phyloP scores from a whole-genome alignment of 2,888 invertebrate genomes.

The Rhamnusium bicolor region DNA sequence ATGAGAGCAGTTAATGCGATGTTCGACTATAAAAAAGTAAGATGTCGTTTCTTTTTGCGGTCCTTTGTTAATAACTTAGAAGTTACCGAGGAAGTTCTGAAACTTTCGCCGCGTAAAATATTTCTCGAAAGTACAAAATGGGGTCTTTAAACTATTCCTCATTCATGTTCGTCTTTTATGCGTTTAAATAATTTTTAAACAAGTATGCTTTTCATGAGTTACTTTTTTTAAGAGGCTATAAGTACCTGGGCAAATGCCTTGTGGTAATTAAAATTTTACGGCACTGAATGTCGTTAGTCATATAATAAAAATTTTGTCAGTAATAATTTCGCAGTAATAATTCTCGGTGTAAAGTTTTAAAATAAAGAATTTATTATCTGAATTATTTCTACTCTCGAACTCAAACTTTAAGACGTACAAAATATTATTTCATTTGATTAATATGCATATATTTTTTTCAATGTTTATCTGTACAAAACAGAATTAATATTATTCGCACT shows the following conservation, averaged over 20 bases:
- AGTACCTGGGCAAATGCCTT: conserved; percentile 1
- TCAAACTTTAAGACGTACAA: too few species aligned
- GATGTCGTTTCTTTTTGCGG: conserved; percentile 24
- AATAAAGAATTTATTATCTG: conserved; percentile 12
- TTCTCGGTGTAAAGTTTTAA: neutral
- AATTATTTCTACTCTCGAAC: too few species aligned
- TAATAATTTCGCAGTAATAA: neutral
- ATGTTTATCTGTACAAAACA: too few species aligned
- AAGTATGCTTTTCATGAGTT: neutral
- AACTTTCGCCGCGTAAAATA: conserved; percentile 28
- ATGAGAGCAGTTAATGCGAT: conserved; percentile 9
- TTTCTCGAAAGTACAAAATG: conserved; percentile 26
- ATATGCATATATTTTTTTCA: too few species aligned
- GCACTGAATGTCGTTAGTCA: neutral
- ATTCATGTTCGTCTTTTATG: conserved; percentile 13
- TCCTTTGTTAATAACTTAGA: conserved; percentile 31
- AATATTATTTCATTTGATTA: too few species aligned
- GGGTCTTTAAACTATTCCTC: conserved; percentile 27
- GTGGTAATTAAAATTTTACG: conserved; percentile 21
- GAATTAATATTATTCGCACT: too few species aligned
- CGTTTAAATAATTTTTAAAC: conserved; percentile 25
- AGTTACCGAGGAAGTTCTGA: conserved; percentile 19
- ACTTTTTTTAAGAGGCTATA: neutral
- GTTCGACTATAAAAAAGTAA: conserved; percentile 18
- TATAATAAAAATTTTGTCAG: conserved; percentile 17